These are phyloP conservation scores for Paracanthobrama guichenoti DNA, from an alignment of 2,113 vertebrate genomes.

Conservation along the genomic window DNA sequence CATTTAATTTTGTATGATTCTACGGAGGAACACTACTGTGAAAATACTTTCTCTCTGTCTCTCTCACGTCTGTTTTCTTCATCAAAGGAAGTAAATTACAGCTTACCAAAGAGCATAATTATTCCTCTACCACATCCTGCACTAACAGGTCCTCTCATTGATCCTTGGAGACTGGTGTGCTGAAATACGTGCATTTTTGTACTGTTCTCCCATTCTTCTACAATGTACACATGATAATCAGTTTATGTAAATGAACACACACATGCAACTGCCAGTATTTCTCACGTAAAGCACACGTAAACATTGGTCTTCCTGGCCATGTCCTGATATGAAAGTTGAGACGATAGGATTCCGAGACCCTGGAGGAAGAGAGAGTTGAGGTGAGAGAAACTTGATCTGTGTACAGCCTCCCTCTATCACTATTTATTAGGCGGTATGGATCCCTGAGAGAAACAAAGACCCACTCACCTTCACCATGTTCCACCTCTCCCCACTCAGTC, in stretches of 20 bases:
- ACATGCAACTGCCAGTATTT: not conserved
- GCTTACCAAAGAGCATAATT: slow-evolving; percentile 43
- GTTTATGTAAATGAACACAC: not conserved
- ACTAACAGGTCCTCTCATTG: slow-evolving; percentile 17
- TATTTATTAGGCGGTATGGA: slow-evolving; percentile 65
- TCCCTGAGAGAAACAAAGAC: slow-evolving; percentile 49
- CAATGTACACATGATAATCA: slow-evolving; percentile 4
- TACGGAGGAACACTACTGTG: not conserved
- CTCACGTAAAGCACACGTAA: not conserved
- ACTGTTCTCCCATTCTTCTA: not conserved
- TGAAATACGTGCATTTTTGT: not conserved
- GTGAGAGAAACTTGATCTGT: slow-evolving; percentile 28
- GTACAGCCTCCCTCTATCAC: slow-evolving; percentile 61
- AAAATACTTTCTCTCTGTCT: slow-evolving; percentile 44
- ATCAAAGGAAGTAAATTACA: slow-evolving; percentile 45
- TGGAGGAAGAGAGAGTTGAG: not conserved
- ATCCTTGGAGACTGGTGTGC: slow-evolving; percentile 3
- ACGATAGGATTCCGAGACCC: not conserved
- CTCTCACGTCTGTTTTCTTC: slow-evolving; percentile 34
- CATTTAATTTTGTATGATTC: not conserved
- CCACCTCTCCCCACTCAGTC: slow-evolving; percentile 60
- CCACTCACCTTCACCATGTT: slow-evolving; percentile 54
- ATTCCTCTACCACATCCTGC: slow-evolving; percentile 36
- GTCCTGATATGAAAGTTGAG: slow-evolving; percentile 6
- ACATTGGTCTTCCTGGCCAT: not conserved